Base-by-base conservation (phyloP, 2,113 vertebrate species). In the Perognathus longimembris region DNA sequence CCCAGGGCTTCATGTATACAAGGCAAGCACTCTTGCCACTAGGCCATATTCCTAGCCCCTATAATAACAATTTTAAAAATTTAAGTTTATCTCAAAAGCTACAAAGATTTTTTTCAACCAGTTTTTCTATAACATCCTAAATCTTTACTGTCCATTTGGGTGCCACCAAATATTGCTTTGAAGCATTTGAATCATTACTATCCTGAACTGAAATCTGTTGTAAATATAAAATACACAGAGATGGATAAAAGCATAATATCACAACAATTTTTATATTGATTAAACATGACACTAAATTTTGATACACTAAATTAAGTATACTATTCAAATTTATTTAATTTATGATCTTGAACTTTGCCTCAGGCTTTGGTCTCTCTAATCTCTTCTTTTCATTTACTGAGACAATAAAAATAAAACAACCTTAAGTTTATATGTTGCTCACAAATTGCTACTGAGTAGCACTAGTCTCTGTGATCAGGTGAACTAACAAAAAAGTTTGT, bases 301-400 rank as follows among this genome's bases (percentile, higher is more conserved):
- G 54, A 64, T 89, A 79, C 32, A 2, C 11, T 36, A n/a, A 22
- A 26, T 11, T 78, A 85, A 93, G 26, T 38, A 69, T 6, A 74
- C 80, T 83, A 74, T 70, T 91, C 59, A 70, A 71, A 88, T 90
- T 85, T 70, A 81, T 81, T 84, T 89, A 15, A 86, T 5, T 42
- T 77, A 21, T 36, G 38, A 77, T 74, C 5, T 57, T 86, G 21
- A 34, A 38, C 36, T 40, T 90, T 73, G 85, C 15, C 45, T 81
- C 38, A 71, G n/a, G 17, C 74, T n/a, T n/a, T 30, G 40, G 28
- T 11, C 24, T 28, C 59, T 78, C 26, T 38, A 74, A 69, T 1
- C 26, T 21, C 12, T 34, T 91, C 59, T 17, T 76, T 78, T 59
- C 59, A 77, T 83, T 91, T 67, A 73, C 79, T 50, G 38, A 85